These are phyloP conservation scores for Gila orcuttii DNA, from an alignment of 2,113 vertebrate species.

Conservation along the genomic window DNA sequence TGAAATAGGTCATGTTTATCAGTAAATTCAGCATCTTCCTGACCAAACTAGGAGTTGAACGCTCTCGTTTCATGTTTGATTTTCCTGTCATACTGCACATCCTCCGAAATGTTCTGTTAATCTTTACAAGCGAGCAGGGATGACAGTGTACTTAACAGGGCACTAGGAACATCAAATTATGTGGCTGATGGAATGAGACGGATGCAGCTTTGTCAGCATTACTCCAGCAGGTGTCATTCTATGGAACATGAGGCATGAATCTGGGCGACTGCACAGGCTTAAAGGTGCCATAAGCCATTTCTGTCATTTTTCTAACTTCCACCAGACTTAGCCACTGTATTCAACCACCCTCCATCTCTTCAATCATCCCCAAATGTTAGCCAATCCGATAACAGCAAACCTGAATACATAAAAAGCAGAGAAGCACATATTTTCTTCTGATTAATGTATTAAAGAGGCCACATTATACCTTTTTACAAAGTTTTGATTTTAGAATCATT, in stretches of 20 bases:
- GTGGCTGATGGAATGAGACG: conserved; percentile 43
- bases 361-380: background rate
- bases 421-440: background rate
- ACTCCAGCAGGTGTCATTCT: conserved; percentile 27
- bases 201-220: conserved; percentile 34
- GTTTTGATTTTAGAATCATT: no score
- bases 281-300: background rate
- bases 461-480: no score
- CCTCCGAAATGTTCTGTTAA: background rate
- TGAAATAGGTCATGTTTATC: conserved; percentile 13
- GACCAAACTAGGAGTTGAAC: background rate
- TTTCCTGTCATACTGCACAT: background rate
- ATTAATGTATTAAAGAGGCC: background rate
- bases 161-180: conserved; percentile 19
- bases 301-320: background rate
- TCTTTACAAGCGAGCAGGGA: background rate
- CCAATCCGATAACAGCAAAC: background rate
- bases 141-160: conserved; percentile 28
- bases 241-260: conserved; percentile 11
- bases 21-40: background rate
- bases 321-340: background rate
- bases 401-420: background rate
- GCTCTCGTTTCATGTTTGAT: background rate
- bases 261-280: background rate
- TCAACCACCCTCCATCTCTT: background rate